Percentiles rank a stretch among this genome's conserved stretches.
phyloP scores from a whole-genome alignment of 2,113 vertebrate species.

The Cynoglossus semilaevis region DNA sequence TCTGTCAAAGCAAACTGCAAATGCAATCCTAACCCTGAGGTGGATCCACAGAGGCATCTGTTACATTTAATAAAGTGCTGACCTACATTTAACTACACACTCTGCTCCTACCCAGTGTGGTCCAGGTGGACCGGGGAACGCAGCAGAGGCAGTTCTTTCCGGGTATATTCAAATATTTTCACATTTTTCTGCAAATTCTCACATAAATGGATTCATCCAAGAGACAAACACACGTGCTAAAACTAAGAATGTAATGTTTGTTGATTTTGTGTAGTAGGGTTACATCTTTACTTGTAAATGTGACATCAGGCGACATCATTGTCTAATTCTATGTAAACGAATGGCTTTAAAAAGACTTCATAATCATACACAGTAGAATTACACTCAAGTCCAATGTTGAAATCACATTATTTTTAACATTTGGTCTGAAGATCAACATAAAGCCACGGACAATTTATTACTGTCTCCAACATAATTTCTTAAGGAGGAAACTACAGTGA shows the following conservation, averaged over 20 bases:
- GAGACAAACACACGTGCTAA: not conserved
- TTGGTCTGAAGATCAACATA: too few species aligned
- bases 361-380: too few species aligned
- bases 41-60: conserved; percentile 56
- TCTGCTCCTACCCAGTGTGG: conserved; percentile 20
- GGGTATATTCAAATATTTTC: too few species aligned
- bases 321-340: too few species aligned
- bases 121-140: conserved; percentile 17
- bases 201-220: not conserved
- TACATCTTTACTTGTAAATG: not conserved
- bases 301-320: not conserved
- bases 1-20: conserved; percentile 64
- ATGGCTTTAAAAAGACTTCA: too few species aligned
- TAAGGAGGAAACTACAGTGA: too few species aligned
- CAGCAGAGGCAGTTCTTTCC: not conserved
- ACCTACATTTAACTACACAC: conserved; percentile 66
- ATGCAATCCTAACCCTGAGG: conserved; percentile 64
- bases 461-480: too few species aligned
- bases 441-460: too few species aligned
- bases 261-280: not conserved
- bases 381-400: too few species aligned
- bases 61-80: conserved; percentile 72
- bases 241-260: not conserved
- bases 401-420: too few species aligned
- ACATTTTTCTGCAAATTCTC: too few species aligned